Evolutionary conservation across 2,888 invertebrate genomes (phyloP), one percentile per base, ranked within the genome.

Genomic region (Synergus laeviventris): DNA sequence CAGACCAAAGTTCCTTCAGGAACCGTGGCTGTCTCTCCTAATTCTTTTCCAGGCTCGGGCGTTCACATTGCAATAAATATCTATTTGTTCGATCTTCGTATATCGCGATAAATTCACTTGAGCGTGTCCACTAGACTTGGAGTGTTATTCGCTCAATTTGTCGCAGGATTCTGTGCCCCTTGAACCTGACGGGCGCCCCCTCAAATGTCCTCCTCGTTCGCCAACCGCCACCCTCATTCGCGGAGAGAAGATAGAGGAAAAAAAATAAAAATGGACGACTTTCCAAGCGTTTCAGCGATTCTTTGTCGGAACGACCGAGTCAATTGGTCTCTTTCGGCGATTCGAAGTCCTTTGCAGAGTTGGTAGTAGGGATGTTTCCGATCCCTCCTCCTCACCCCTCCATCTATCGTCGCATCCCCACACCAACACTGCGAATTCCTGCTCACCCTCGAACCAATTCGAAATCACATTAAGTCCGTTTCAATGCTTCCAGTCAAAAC

Each of bases 401-500:
- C 74, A 76, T 79, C 42, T 45, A 8, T 66, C 45, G 24, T 24
- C 8, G 66, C 21, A 24, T 45, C 54, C 74, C 78, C 70, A 56
- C 76, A 45, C 73, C 54, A 42, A 60, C 38, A 39, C 78, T 76
- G 81, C 76, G 78, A 81, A 81, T 80, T 80, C 80, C 42, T 66
- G 54, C n/a, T 45, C 42, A 56, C 62, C 76, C 75, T 75, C 80
- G 66, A 83, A 84, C 84, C 85, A 86, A 85, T 87, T 85, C 84
- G 84, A 87, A 89, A 89, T 89, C 87, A 85, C 86, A 87, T 89
- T 88, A 89, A 87, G 85, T 87, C 83, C 88, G 84, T 86, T 86
- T 85, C 86, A 85, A 85, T 86, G 87, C 86, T 84, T 86, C 86
- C 88, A 86, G 88, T 88, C 88, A 88, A 89, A 89, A 89, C 86